These are phyloP conservation scores for Leguminivora glycinivorella DNA, from an alignment of 1,140 invertebrate genomes.

Conservation along the genomic window DNA sequence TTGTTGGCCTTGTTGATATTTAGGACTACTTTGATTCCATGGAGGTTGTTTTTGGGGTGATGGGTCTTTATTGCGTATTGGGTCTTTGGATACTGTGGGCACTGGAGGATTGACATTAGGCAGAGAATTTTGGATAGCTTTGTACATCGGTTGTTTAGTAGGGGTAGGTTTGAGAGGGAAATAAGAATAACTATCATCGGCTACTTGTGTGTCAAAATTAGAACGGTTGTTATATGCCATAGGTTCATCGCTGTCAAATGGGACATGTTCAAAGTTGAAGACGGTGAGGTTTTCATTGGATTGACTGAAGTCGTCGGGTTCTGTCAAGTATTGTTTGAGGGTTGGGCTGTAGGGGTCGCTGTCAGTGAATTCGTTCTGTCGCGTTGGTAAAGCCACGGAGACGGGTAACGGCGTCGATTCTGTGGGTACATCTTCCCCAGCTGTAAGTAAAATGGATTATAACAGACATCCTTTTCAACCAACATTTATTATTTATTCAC, in stretches of 20 bases:
- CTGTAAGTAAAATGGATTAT: slow-evolving; percentile 2
- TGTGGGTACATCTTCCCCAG: not conserved
- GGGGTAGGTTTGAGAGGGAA: not conserved
- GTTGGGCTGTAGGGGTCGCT: slow-evolving; percentile 14
- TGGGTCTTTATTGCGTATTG: not conserved
- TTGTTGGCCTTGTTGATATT: not conserved
- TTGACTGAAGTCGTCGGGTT: not conserved
- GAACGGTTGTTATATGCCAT: not conserved
- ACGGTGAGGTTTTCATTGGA: not conserved
- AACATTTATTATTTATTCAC: not conserved
- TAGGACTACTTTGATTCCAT: not conserved
- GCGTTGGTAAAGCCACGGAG: not conserved
- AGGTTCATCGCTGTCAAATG: not conserved
- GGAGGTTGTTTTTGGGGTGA: not conserved
- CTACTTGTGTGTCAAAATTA: not conserved
- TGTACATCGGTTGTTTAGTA: not conserved
- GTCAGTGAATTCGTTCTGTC: not conserved
- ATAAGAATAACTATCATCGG: not conserved
- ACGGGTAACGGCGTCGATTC: not conserved
- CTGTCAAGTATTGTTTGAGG: not conserved
- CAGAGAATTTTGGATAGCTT: not conserved
- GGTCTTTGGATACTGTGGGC: not conserved
- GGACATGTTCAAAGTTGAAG: not conserved
- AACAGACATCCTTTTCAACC: not conserved
- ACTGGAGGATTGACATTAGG: not conserved